Percentiles rank a stretch among this genome's conserved stretches.
These are phyloP conservation scores for Pachypsylla venusta DNA, from an alignment of 1,140 invertebrate genomes.

Conservation along the genomic window DNA sequence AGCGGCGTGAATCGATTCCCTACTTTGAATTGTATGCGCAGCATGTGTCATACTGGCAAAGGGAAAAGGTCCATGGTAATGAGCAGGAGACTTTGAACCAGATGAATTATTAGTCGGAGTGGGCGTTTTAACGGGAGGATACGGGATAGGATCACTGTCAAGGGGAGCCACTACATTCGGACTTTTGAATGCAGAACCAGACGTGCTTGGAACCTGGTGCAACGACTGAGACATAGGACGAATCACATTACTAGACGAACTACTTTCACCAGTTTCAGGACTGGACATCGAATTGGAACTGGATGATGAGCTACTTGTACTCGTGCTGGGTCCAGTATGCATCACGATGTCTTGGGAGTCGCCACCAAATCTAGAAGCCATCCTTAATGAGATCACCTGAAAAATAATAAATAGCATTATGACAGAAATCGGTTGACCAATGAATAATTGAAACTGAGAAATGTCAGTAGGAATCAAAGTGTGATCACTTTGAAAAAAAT, in stretches of 20 bases:
- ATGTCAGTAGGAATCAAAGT: too few relatives aligned
- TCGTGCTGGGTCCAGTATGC: slow-evolving; percentile 34
- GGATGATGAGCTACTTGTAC: slow-evolving; percentile 26
- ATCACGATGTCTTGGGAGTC: slow-evolving; percentile 61
- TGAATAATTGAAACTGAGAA: too few relatives aligned
- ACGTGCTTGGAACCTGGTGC: slow-evolving; percentile 1
- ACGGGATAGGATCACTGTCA: slow-evolving; percentile 38
- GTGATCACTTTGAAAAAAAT: too few relatives aligned
- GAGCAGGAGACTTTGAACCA: slow-evolving; percentile 9
- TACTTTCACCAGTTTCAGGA: background rate
- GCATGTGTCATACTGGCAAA: slow-evolving; percentile 84
- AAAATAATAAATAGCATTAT: slow-evolving; percentile 19
- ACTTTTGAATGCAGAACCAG: slow-evolving; percentile 47
- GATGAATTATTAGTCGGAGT: slow-evolving; percentile 9
- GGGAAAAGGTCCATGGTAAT: slow-evolving; percentile 50
- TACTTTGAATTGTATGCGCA: slow-evolving; percentile 40
- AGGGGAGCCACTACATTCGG: slow-evolving; percentile 58
- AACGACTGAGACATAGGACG: slow-evolving; percentile 1
- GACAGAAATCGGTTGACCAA: too few relatives aligned
- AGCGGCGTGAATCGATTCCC: slow-evolving; percentile 26
- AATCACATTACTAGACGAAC: background rate
- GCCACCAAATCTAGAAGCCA: slow-evolving; percentile 55
- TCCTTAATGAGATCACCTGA: slow-evolving; percentile 66
- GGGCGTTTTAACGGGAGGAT: slow-evolving; percentile 26
- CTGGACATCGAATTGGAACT: background rate